Percentiles rank a stretch among this genome's conserved stretches.
These are phyloP conservation scores for Halcyon leucocephala DNA, from an alignment of 2,797 vertebrate species.

Conservation along the genomic window DNA sequence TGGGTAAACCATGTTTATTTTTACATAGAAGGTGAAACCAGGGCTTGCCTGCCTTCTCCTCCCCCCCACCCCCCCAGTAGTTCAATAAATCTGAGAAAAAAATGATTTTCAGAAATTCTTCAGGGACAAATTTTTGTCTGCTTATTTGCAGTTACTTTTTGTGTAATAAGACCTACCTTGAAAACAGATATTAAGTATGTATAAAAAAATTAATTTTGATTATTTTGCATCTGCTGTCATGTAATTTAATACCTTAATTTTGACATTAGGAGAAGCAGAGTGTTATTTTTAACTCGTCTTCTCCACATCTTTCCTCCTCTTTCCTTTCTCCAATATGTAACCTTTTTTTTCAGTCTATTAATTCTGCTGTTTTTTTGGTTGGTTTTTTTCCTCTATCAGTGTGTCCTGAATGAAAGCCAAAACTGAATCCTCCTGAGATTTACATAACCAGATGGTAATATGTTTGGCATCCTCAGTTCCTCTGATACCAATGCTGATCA, in stretches of 20 bases:
- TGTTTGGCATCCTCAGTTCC: conserved; percentile 4
- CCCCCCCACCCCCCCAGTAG: too few species aligned
- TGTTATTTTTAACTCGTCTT: not conserved
- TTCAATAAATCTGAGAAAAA: not conserved
- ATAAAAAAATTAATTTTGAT: not conserved
- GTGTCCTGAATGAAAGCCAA: not conserved
- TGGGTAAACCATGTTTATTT: not conserved
- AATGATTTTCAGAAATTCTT: not conserved
- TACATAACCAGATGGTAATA: not conserved
- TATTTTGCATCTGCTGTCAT: not conserved
- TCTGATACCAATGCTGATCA: not conserved
- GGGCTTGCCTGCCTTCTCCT: not conserved
- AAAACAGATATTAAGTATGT: not conserved
- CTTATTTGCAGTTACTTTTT: not conserved
- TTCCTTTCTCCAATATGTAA: not conserved
- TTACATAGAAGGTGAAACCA: not conserved
- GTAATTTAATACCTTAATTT: not conserved
- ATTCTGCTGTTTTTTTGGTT: not conserved
- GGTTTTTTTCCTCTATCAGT: not conserved
- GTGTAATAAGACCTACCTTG: not conserved
- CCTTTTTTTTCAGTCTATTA: not conserved
- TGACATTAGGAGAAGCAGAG: not conserved
- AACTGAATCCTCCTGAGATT: not conserved
- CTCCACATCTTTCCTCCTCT: not conserved
- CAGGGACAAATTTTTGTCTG: not conserved